phyloP scores from a whole-genome alignment of 2,113 vertebrate genomes.

The Empidonax traillii region DNA sequence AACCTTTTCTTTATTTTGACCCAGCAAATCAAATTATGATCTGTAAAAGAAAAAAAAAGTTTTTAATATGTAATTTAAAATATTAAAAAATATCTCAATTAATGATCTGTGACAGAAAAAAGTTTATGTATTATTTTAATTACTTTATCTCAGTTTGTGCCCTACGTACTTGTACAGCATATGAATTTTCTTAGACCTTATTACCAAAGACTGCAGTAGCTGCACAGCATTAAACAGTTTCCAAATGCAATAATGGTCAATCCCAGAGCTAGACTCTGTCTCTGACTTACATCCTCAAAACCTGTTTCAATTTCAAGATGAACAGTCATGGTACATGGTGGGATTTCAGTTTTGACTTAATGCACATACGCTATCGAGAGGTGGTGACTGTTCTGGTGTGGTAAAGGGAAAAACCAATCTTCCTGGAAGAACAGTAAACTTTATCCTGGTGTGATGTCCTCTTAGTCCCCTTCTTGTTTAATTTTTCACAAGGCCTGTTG shows the following conservation, averaged over 20 bases:
- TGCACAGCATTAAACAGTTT: conserved; percentile 4
- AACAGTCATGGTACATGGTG: neutral
- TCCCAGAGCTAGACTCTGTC: neutral
- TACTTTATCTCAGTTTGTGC: neutral
- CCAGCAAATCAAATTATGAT: neutral
- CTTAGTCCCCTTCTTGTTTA: neutral
- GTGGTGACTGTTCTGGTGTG: neutral
- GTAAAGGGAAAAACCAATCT: neutral
- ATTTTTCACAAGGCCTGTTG: neutral
- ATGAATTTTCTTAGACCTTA: neutral
- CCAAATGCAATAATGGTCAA: neutral
- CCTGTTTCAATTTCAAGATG: neutral
- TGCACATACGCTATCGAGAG: neutral
- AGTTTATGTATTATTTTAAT: neutral
- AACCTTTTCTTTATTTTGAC: neutral
- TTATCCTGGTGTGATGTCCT: neutral
- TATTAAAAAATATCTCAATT: neutral
- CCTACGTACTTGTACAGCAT: neutral
- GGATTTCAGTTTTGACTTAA: neutral
- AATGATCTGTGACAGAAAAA: neutral
- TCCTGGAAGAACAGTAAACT: neutral
- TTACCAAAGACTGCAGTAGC: neutral
- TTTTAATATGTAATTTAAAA: neutral
- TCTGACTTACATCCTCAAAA: neutral
- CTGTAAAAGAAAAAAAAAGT: neutral